Conservation (phyloP, 2,113 vertebrate species). For the human (Homo sapiens) region GRCh38 chr21:17636501-17637000, state of each 20-base stretch:
- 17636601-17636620: background rate
- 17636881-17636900: background rate
- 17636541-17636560: constrained; percentile 44
- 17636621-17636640: constrained; percentile 9
- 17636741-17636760: background rate
- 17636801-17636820: background rate
- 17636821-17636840: background rate
- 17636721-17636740: background rate
- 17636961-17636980: background rate
- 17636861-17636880: background rate
- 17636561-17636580: background rate
- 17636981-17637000: background rate
- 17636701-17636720: background rate
- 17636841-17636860: background rate
- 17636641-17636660: background rate
- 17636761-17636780: background rate
- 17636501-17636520: background rate
- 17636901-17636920: background rate
- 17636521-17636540: constrained; percentile 17
- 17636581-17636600: background rate
- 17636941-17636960: background rate
- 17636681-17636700: background rate
- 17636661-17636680: constrained; percentile 10
- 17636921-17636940: background rate
- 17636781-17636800: background rate